Evolutionary conservation across 2,888 invertebrate genomes (phyloP).

Genomic region (Chorisops tibialis): DNA sequence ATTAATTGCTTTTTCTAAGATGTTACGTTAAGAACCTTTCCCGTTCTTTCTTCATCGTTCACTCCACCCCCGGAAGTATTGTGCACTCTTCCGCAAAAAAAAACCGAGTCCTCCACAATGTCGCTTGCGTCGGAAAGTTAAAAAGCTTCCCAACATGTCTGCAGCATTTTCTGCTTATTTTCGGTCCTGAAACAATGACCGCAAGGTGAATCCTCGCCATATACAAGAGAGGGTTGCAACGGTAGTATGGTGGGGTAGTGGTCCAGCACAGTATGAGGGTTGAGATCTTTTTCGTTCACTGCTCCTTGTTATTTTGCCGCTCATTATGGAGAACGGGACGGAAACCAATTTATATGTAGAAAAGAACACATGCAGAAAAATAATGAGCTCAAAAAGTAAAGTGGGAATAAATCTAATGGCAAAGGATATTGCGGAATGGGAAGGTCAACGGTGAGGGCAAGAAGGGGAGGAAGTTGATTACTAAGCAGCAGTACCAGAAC

Average conservation of each 20-base stretch:
- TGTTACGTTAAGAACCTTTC: too few relatives aligned
- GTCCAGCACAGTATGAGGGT: too few relatives aligned
- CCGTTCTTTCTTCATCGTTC: too few relatives aligned
- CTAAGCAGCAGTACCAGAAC: background rate
- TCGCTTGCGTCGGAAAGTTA: too few relatives aligned
- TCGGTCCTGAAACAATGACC: background rate
- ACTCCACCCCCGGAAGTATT: too few relatives aligned
- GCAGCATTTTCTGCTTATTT: too few relatives aligned
- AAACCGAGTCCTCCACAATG: too few relatives aligned
- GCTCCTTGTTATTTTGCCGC: constrained; percentile 10
- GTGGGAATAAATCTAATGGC: constrained; percentile 26
- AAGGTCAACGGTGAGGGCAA: background rate
- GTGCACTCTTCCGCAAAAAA: too few relatives aligned
- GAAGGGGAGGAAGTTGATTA: background rate
- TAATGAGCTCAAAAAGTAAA: constrained; percentile 34
- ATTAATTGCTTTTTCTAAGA: background rate
- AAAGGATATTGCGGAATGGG: constrained; percentile 3
- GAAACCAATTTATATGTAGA: constrained; percentile 30
- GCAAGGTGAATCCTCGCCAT: background rate
- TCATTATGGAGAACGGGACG: constrained; percentile 21
- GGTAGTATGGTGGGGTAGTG: too few relatives aligned
- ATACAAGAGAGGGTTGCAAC: too few relatives aligned
- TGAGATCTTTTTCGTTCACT: background rate
- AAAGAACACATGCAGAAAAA: constrained; percentile 31
- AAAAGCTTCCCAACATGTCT: too few relatives aligned